A percentile compares a stretch with the other conserved stretches of the same genome.
Evolutionary conservation across 2,888 invertebrate genomes (phyloP).

Genomic region (Polymixis lichenea): DNA sequence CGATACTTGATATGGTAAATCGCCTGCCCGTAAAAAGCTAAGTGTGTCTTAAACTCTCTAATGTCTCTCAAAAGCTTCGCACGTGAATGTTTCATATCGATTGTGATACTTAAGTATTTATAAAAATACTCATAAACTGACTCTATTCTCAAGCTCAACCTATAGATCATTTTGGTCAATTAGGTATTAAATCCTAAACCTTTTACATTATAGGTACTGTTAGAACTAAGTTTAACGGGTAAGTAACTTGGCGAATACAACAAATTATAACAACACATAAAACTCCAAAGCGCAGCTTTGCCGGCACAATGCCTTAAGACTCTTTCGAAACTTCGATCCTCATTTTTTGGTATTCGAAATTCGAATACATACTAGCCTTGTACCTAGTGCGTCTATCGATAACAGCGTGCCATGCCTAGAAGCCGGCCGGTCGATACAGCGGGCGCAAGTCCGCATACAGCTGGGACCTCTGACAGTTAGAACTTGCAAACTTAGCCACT

Average conservation of each 20-base stretch:
- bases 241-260: neutral
- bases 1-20: slow-evolving; percentile 38
- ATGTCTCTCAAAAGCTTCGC: neutral
- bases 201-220: neutral
- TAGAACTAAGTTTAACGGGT: neutral
- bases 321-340: neutral
- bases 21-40: neutral
- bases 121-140: neutral
- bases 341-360: neutral
- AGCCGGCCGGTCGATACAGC: slow-evolving; percentile 83
- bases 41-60: neutral
- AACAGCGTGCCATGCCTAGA: slow-evolving; percentile 67
- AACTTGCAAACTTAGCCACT: slow-evolving; percentile 54
- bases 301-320: neutral
- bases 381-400: slow-evolving; percentile 66
- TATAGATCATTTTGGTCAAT: neutral
- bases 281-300: neutral
- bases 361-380: neutral
- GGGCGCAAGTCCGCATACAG: slow-evolving; percentile 83
- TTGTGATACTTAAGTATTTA: neutral
- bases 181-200: neutral
- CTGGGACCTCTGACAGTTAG: slow-evolving; percentile 79
- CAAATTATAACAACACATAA: neutral
- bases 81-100: neutral
- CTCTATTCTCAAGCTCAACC: neutral